Conservation (phyloP, 2,797 vertebrate species). For the Holocentrus rufus region DNA sequence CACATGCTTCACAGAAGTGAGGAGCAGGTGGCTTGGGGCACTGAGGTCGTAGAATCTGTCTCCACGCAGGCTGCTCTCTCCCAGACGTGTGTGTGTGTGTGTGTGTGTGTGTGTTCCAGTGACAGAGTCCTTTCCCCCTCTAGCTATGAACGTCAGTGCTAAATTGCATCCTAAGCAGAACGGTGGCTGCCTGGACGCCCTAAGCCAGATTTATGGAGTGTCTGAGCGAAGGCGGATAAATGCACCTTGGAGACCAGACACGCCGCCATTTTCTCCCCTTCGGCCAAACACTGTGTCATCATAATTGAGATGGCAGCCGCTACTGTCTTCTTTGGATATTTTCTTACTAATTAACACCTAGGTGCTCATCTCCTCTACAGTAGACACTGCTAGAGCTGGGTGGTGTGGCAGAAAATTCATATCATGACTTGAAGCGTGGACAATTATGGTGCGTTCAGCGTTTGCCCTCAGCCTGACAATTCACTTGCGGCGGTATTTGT, state of each 20-base stretch:
- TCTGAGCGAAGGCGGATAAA: conserved; percentile 15
- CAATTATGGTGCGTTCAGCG: too few species aligned
- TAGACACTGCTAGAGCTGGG: background rate
- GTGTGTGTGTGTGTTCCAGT: conserved; percentile 15
- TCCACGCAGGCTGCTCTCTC: conserved; percentile 42
- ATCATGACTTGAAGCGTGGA: too few species aligned
- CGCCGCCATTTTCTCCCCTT: background rate
- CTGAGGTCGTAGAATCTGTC: conserved; percentile 66
- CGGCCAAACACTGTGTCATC: conserved; percentile 2
- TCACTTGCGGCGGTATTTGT: too few species aligned
- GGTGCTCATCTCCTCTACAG: background rate
- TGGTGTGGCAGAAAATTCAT: too few species aligned
- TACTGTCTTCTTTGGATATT: conserved; percentile 7
- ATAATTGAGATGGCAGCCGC: conserved; percentile 42
- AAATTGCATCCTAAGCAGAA: conserved; percentile 25
- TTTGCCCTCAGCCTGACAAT: too few species aligned
- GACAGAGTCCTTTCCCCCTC: conserved; percentile 4
- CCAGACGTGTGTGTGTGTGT: conserved; percentile 8
- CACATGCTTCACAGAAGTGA: conserved; percentile 39
- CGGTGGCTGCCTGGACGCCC: background rate
- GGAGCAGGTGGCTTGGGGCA: conserved; percentile 67
- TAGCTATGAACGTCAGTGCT: conserved; percentile 15
- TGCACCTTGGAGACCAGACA: conserved; percentile 12
- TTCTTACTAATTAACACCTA: conserved; percentile 21
- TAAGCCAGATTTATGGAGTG: conserved; percentile 10